Percentiles rank a stretch among this genome's conserved stretches.
phyloP scores from a whole-genome alignment of 2,888 invertebrate genomes.

The Rotaria macrura region DNA sequence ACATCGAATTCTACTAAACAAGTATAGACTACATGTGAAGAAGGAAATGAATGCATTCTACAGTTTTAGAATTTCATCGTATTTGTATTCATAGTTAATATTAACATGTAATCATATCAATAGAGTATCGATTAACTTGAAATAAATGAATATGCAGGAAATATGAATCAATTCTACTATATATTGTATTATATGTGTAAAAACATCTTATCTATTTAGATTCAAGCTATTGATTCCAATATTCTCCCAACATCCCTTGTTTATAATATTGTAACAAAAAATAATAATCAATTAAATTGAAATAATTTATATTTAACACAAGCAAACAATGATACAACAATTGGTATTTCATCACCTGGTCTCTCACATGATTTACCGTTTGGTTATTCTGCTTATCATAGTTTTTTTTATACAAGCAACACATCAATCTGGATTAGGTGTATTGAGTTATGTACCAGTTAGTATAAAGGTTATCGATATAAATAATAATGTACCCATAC shows the following conservation, averaged over 20 bases:
- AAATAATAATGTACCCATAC: conserved; percentile 28
- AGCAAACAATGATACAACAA: neutral
- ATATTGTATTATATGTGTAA: no score
- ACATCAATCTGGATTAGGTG: conserved; percentile 15
- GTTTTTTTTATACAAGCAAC: neutral
- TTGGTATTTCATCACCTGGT: neutral
- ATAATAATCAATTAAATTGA: neutral
- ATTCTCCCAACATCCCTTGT: neutral
- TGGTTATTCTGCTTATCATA: neutral
- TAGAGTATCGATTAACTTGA: no score
- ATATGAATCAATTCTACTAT: no score
- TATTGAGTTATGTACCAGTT: conserved; percentile 22
- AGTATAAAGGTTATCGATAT: conserved; percentile 13
- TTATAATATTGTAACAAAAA: neutral
- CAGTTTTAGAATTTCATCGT: no score
- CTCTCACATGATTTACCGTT: conserved; percentile 5
- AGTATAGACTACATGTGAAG: no score
- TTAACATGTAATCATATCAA: no score
- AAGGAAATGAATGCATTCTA: no score
- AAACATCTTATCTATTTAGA: neutral
- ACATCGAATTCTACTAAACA: no score
- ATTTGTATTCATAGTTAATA: no score
- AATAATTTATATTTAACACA: neutral
- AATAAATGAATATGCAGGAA: no score
- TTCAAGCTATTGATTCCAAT: neutral